Base-by-base conservation (phyloP, 1,140 invertebrate genomes). In the Temnothorax nylanderi region DNA sequence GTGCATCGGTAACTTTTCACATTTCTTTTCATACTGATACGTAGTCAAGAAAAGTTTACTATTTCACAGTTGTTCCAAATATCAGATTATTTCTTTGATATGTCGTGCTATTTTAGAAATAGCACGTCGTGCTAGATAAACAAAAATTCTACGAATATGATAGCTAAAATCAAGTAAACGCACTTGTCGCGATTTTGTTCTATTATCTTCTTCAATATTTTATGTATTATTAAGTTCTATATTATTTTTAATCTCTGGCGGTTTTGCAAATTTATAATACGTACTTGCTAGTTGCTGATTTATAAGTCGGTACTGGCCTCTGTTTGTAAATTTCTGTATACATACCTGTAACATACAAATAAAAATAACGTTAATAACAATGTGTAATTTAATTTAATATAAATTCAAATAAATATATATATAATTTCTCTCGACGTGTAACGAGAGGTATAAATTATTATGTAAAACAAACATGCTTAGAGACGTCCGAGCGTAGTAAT, bases 341-440 rank as follows among this genome's bases (percentile, higher is more conserved):
- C 72, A 1, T 75, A 75, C 54, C 72, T 75, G 54, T 21, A 44
- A 75, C 69, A 75, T 18, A 58, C 18, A 44, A 21, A 60, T 41
- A 56, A 75, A 75, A 58, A 26, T 26, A 0, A 26, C 21, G 41
- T 60, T 58, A 67, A 58, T 75, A 0, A 7, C 2, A 75, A 58
- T 0, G 5, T 58, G 21, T 74, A 56, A 58, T 58, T 75, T n/a
- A 37, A 21, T 56, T 58, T 21, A 71, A 71, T 34, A n/a, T 71
- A 71, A 71, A 71, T 71, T 51, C 0, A 51, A 37, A 64, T 64
- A 37, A 34, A 64, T 18, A 64, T 37, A 18, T 32, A 64, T 18
- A 18, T 41, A 41, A 10, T 21, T 47, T 69, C 5, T 54, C 3
- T 54, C 10, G n/a, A 41, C n/a, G 13, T 47, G 21, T 34, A 13